Evolutionary conservation across 2,888 invertebrate species (phyloP).

Genomic region (Phymatocera aterrima): DNA sequence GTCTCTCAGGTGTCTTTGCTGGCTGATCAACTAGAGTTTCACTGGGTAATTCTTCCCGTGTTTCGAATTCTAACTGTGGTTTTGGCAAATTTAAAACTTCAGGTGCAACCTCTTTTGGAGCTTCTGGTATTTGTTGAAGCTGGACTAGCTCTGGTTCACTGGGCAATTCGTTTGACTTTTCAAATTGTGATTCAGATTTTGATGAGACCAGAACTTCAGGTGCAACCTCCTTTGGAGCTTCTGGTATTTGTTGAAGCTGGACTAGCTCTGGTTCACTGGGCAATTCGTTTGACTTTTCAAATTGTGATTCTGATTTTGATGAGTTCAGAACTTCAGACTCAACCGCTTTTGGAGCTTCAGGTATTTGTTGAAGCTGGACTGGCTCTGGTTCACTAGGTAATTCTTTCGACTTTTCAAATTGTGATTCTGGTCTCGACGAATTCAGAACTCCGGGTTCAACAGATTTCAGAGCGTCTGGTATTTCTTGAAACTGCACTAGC

Average conservation of each 20-base stretch:
- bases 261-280: background rate
- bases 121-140: conserved; percentile 8
- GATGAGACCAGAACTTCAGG: no score
- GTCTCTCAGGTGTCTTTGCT: conserved; percentile 32
- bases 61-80: background rate
- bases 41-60: background rate
- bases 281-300: background rate
- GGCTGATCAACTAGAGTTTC: background rate
- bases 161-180: background rate
- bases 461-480: background rate
- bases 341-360: background rate
- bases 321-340: background rate
- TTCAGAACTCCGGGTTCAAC: background rate
- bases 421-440: background rate
- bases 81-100: background rate
- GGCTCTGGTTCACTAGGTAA: background rate
- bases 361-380: conserved; percentile 15
- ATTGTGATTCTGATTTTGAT: background rate
- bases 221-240: background rate
- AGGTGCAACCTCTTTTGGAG: background rate
- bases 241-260: background rate
- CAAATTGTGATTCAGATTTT: background rate
- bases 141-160: background rate
- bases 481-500: background rate
- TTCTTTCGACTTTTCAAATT: background rate